Percentiles rank a stretch among this genome's conserved stretches.
Conservation (phyloP, 2,113 vertebrate genomes). For the Ceyx melanurus region DNA sequence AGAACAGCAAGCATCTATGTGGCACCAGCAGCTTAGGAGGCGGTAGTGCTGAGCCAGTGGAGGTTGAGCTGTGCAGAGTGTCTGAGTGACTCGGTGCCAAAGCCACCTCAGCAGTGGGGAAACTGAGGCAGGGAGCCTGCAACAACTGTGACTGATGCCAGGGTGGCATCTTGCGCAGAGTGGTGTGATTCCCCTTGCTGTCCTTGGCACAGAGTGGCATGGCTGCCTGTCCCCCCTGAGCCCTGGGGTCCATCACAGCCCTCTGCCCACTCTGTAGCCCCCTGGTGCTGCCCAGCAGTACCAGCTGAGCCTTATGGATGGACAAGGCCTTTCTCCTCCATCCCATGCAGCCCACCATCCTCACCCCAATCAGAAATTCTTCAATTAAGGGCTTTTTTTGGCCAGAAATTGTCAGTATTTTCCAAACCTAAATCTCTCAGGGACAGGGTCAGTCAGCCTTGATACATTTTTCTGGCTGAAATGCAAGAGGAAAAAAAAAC, state of each 20-base stretch:
- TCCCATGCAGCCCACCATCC: no score
- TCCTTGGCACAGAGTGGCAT: background rate
- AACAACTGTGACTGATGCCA: background rate
- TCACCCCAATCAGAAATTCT: background rate
- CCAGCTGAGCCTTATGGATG: background rate
- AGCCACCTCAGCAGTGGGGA: background rate
- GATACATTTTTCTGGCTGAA: background rate
- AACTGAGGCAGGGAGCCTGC: background rate
- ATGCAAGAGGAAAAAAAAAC: background rate
- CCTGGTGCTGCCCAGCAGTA: rapidly evolving
- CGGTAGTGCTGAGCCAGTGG: background rate
- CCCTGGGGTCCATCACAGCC: background rate
- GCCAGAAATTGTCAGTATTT: background rate
- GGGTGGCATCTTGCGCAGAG: background rate
- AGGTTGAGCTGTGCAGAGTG: background rate
- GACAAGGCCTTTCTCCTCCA: background rate
- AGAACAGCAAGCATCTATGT: background rate
- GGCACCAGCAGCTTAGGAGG: background rate
- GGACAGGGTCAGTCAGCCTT: background rate
- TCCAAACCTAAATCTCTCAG: background rate
- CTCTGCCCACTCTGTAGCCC: rapidly evolving
- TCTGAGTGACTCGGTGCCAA: background rate
- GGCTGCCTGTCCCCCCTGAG: background rate
- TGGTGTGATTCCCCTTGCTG: background rate
- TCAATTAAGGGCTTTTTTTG: background rate